Conservation (phyloP, 1,140 invertebrate genomes). For the Ceratina calcarata region DNA sequence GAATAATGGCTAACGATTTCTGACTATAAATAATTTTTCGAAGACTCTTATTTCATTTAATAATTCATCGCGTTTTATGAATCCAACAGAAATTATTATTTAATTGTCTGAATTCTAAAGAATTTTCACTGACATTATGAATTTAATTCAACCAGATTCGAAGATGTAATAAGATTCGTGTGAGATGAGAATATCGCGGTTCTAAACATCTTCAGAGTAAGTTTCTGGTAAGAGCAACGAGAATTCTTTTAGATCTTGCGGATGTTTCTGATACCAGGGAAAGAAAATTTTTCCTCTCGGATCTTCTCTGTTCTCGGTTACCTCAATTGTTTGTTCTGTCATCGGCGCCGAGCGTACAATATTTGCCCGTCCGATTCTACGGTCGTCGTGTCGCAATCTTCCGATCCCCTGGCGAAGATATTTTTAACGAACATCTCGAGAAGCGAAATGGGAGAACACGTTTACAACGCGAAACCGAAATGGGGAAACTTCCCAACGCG, state of each 20-base stretch:
- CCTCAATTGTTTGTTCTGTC: background rate
- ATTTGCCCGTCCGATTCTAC: background rate
- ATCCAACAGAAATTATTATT: too few species aligned
- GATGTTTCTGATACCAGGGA: background rate
- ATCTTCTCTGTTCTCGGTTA: background rate
- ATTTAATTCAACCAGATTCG: too few species aligned
- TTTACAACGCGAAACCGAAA: background rate
- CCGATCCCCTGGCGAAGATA: background rate
- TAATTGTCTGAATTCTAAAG: too few species aligned
- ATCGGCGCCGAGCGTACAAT: background rate
- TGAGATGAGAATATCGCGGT: too few species aligned
- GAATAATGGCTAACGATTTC: too few species aligned
- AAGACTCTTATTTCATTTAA: too few species aligned
- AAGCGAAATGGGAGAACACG: background rate
- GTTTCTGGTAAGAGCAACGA: background rate
- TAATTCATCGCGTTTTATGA: too few species aligned
- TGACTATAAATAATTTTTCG: too few species aligned
- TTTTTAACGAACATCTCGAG: slow-evolving; percentile 29
- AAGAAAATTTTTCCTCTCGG: background rate
- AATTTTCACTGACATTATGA: too few species aligned
- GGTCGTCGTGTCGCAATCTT: background rate
- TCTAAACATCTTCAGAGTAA: background rate
- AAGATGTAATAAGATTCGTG: too few species aligned
- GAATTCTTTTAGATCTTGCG: background rate
- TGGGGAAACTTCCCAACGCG: background rate